Conservation (phyloP, 1,140 invertebrate genomes). For the Diprion similis region DNA sequence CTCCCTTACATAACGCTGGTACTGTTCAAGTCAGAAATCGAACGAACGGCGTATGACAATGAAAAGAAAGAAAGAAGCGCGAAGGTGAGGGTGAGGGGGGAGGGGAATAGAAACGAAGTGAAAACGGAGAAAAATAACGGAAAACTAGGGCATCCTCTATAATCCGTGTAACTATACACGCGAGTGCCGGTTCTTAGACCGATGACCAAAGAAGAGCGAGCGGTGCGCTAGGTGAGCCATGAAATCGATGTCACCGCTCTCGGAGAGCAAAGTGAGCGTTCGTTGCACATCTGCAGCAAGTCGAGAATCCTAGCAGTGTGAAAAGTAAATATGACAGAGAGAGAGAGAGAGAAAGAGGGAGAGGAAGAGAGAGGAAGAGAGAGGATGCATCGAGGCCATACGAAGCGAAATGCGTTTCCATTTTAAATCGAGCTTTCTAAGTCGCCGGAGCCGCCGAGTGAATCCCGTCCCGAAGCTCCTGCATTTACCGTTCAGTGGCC, state of each 20-base stretch:
- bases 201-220: background rate
- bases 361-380: conserved; percentile 15
- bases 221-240: background rate
- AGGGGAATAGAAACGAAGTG: no score
- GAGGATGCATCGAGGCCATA: conserved; percentile 16
- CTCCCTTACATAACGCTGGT: no score
- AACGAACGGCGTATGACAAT: conserved; percentile 11
- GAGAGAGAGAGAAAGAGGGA: background rate
- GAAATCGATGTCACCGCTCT: background rate
- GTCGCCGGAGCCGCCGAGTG: background rate
- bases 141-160: no score
- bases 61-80: conserved; percentile 20
- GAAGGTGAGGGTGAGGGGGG: background rate
- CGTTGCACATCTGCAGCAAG: no score
- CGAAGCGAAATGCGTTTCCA: background rate
- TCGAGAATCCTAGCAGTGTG: no score
- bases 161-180: no score
- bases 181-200: no score
- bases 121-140: no score
- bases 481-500: background rate
- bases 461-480: no score
- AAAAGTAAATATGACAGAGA: no score
- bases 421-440: background rate
- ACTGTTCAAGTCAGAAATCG: no score
- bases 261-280: no score